Percentiles rank a stretch among this genome's conserved stretches.
Conservation (phyloP, 2,797 vertebrate genomes). For the Chelmon rostratus region DNA sequence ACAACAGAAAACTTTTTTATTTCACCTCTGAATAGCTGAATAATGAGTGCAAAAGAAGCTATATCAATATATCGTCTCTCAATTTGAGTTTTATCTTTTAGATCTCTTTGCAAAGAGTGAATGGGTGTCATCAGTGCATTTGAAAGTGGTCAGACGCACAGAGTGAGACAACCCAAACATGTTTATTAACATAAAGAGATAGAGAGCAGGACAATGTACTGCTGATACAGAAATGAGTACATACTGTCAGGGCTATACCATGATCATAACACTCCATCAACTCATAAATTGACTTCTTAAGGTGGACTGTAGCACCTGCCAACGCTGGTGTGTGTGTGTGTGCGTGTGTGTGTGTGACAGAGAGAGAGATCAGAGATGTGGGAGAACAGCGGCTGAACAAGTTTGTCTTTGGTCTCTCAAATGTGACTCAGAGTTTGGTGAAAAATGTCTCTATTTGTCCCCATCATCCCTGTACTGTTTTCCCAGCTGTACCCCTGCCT, state of each 20-base stretch:
- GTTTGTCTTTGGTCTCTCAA: conserved; percentile 48
- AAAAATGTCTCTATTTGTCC: conserved; percentile 64
- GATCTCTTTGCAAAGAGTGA: conserved; percentile 19
- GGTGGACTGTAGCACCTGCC: conserved; percentile 37
- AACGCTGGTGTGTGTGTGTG: conserved; percentile 2
- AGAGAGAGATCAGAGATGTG: conserved; percentile 31
- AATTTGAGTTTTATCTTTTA: conserved; percentile 9
- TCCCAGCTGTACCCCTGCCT: conserved; percentile 64
- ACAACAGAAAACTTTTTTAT: conserved; percentile 38
- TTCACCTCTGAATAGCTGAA: conserved; percentile 29
- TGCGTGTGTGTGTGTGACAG: conserved; percentile 6
- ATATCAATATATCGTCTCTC: conserved; percentile 22
- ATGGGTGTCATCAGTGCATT: conserved; percentile 7
- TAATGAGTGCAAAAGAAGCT: conserved; percentile 22
- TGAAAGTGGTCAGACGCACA: not conserved
- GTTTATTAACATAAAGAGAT: conserved; percentile 10
- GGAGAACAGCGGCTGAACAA: conserved; percentile 34
- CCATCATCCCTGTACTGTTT: conserved; percentile 60
- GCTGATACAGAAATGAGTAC: conserved; percentile 20
- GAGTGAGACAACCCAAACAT: not conserved
- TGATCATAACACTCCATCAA: conserved; percentile 21
- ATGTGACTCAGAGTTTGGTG: conserved; percentile 57
- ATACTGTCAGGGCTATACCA: conserved; percentile 10
- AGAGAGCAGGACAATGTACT: not conserved
- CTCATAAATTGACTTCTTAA: conserved; percentile 7